Evolutionary conservation across 2,888 invertebrate species (phyloP).

Genomic region (Andricus quercusramuli): DNA sequence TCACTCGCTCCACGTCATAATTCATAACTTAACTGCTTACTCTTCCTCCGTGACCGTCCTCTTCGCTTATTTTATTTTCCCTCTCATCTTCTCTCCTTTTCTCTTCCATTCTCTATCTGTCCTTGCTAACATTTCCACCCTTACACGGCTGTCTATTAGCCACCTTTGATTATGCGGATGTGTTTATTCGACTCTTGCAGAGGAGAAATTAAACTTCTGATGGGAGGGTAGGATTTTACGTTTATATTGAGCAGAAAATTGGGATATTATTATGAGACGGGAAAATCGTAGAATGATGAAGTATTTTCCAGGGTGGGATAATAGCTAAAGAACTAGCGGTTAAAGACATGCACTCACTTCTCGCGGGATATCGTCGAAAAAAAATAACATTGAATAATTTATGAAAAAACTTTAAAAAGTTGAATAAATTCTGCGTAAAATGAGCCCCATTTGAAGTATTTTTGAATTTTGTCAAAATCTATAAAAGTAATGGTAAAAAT

Average conservation of each 20-base stretch:
- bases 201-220: constrained; percentile 19
- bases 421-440: too few relatives aligned
- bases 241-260: constrained; percentile 9
- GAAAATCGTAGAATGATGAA: not conserved
- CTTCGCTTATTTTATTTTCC: constrained; percentile 53
- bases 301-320: too few relatives aligned
- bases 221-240: not conserved
- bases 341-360: too few relatives aligned
- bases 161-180: constrained; percentile 35
- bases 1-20: constrained; percentile 72
- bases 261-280: not conserved
- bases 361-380: too few relatives aligned
- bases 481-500: too few relatives aligned
- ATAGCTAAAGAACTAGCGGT: too few relatives aligned
- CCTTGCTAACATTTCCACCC: constrained; percentile 33
- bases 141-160: constrained; percentile 30
- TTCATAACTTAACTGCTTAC: constrained; percentile 76
- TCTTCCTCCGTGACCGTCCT: constrained; percentile 47
- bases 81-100: constrained; percentile 47
- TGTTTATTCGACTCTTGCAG: constrained; percentile 19
- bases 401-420: too few relatives aligned
- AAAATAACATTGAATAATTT: too few relatives aligned
- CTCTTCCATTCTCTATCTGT: constrained; percentile 30
- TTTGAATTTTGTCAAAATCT: too few relatives aligned
- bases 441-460: too few relatives aligned